Evolutionary conservation across 2,797 vertebrate genomes (phyloP).

Genomic region (Smutsia gigantea): DNA sequence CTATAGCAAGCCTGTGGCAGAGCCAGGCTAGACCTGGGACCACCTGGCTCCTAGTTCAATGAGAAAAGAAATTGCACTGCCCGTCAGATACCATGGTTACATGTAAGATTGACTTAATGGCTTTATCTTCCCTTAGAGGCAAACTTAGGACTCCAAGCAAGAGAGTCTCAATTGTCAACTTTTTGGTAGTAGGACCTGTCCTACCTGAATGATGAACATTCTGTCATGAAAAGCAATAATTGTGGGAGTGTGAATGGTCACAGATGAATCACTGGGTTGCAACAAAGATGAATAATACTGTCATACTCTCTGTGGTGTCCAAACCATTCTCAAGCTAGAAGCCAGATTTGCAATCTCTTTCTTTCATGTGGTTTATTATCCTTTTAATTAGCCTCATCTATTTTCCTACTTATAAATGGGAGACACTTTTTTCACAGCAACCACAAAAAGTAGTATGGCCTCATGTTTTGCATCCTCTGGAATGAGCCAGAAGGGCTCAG

Average conservation of each 20-base stretch:
- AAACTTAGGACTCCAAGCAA: background rate
- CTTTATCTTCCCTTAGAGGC: background rate
- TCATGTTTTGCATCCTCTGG: background rate
- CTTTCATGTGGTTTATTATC: background rate
- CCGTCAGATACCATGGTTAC: background rate
- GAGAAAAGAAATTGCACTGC: background rate
- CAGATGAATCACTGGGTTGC: slow-evolving; percentile 33
- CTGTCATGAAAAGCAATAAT: background rate
- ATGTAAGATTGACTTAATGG: background rate
- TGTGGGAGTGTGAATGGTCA: background rate
- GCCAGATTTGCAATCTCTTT: background rate
- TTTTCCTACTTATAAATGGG: background rate
- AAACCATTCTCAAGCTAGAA: background rate
- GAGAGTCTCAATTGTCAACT: background rate
- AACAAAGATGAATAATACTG: background rate
- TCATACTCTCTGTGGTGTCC: background rate
- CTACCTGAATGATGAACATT: slow-evolving; percentile 18
- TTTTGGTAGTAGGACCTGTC: slow-evolving; percentile 30
- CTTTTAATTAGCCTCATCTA: background rate
- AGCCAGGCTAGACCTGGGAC: background rate
- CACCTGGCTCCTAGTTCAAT: background rate
- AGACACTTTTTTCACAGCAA: background rate
- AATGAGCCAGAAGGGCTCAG: background rate
- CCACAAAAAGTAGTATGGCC: background rate
- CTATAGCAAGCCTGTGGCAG: background rate